Evolutionary conservation across 2,888 invertebrate species (phyloP).

Genomic region (Tetragonula carbonaria): DNA sequence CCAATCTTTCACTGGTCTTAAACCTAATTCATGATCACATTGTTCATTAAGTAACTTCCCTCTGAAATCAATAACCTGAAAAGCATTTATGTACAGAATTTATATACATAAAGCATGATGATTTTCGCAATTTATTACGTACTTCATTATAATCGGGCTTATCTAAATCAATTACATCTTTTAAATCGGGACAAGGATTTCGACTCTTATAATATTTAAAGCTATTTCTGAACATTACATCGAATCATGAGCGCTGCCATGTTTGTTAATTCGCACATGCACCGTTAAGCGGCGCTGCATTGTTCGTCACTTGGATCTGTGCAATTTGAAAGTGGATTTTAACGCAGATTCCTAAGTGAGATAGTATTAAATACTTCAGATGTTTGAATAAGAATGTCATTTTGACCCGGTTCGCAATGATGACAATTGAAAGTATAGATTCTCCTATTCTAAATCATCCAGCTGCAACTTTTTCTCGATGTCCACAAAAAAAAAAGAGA

Average conservation of each 20-base stretch:
- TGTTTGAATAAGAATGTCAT: conserved; percentile 56
- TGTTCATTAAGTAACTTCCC: conserved; percentile 38
- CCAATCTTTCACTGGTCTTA: conserved; percentile 86
- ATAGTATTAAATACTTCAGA: conserved; percentile 45
- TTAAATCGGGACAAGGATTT: conserved; percentile 87
- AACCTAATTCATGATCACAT: conserved; percentile 79
- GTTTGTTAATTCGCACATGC: conserved; percentile 19
- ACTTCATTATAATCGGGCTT: conserved; percentile 70
- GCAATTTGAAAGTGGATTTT: conserved; percentile 62
- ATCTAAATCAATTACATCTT: conserved; percentile 87
- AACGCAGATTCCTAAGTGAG: conserved; percentile 38
- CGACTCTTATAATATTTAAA: conserved; percentile 93
- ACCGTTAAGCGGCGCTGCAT: conserved; percentile 27
- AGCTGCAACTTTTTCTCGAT: conserved; percentile 3
- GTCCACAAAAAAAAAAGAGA: not conserved
- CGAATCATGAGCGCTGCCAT: conserved; percentile 69
- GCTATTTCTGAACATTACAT: conserved; percentile 87
- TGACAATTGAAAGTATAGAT: conserved; percentile 39
- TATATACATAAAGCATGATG: not conserved
- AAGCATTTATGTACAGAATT: conserved; percentile 27
- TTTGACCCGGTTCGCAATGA: conserved; percentile 36
- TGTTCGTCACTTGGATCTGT: conserved; percentile 8
- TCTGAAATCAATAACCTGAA: conserved; percentile 80
- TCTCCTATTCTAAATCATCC: conserved; percentile 6
- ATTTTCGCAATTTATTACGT: conserved; percentile 40